phyloP scores from a whole-genome alignment of 2,113 vertebrate genomes.

The Callionymus lyra region DNA sequence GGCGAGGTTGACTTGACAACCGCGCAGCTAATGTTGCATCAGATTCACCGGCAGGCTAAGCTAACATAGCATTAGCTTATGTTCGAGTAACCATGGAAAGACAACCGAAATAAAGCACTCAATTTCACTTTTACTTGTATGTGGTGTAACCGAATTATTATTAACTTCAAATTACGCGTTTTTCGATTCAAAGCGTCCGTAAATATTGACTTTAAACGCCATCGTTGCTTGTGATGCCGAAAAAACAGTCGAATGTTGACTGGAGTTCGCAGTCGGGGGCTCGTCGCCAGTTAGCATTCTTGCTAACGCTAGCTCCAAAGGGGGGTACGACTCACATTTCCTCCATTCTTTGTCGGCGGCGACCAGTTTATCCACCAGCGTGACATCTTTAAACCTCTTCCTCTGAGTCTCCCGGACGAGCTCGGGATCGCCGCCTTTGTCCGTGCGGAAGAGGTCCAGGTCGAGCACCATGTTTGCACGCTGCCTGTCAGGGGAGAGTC shows the following conservation, averaged over 20 bases:
- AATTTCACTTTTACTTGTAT: no score
- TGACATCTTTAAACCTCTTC: slow-evolving; percentile 88
- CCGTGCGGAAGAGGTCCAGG: slow-evolving; percentile 82
- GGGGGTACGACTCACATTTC: slow-evolving; percentile 71
- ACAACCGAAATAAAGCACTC: no score
- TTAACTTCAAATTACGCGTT: no score
- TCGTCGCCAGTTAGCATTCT: slow-evolving; percentile 26
- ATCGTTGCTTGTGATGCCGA: no score
- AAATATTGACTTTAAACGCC: no score
- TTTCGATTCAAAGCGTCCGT: no score
- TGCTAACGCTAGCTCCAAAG: slow-evolving; percentile 13
- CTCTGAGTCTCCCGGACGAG: slow-evolving; percentile 76
- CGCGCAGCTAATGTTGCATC: slow-evolving; percentile 75
- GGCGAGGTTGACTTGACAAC: slow-evolving; percentile 27
- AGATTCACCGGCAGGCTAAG: slow-evolving; percentile 53
- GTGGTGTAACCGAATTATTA: no score
- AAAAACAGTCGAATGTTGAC: no score
- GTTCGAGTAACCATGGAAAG: no score
- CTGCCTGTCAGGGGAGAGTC: slow-evolving; percentile 15
- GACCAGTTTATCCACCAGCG: slow-evolving; percentile 83
- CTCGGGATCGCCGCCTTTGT: slow-evolving; percentile 88
- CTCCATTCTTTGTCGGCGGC: slow-evolving; percentile 83
- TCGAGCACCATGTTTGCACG: slow-evolving; percentile 83
- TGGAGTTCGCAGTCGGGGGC: no score
- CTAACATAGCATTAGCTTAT: slow-evolving; percentile 15